These are phyloP conservation scores for Molorchus minor DNA, from an alignment of 2,888 invertebrate species.

Conservation along the genomic window DNA sequence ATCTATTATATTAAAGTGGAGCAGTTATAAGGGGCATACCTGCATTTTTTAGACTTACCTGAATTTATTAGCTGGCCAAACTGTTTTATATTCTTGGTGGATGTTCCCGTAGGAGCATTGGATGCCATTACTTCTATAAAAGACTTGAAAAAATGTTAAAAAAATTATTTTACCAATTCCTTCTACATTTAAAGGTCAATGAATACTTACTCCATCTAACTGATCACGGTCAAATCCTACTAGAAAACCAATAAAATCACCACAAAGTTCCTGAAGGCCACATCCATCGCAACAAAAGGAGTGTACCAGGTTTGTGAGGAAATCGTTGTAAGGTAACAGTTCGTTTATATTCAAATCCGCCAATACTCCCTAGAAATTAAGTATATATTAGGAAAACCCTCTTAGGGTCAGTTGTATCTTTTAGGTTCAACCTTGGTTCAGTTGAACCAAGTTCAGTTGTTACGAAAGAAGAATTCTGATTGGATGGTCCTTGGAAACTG, in stretches of 20 bases:
- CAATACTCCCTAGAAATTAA: neutral
- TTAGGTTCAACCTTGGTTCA: too few relatives aligned
- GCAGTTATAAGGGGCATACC: too few relatives aligned
- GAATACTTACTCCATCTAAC: conserved; percentile 29
- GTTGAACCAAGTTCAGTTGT: too few relatives aligned
- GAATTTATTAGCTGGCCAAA: conserved; percentile 20
- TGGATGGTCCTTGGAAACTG: too few relatives aligned
- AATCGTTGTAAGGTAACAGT: conserved; percentile 12
- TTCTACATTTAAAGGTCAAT: neutral
- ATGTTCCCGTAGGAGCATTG: conserved; percentile 23
- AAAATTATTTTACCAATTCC: neutral
- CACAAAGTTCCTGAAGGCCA: conserved; percentile 22
- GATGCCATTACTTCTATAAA: conserved; percentile 11
- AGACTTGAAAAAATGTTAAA: conserved; percentile 6
- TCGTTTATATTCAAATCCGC: conserved; percentile 14
- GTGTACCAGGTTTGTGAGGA: conserved; percentile 7
- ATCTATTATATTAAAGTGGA: too few relatives aligned
- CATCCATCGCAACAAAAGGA: conserved; percentile 26
- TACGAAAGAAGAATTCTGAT: too few relatives aligned
- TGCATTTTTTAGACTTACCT: conserved; percentile 22
- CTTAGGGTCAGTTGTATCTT: too few relatives aligned
- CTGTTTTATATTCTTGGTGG: conserved; percentile 11
- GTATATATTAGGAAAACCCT: neutral
- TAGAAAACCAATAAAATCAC: conserved; percentile 18
- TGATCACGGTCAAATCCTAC: conserved; percentile 29